Percentiles rank a stretch among this genome's conserved stretches.
Conservation (phyloP, 2,888 invertebrate species). For the Oscheius sp. region DNA sequence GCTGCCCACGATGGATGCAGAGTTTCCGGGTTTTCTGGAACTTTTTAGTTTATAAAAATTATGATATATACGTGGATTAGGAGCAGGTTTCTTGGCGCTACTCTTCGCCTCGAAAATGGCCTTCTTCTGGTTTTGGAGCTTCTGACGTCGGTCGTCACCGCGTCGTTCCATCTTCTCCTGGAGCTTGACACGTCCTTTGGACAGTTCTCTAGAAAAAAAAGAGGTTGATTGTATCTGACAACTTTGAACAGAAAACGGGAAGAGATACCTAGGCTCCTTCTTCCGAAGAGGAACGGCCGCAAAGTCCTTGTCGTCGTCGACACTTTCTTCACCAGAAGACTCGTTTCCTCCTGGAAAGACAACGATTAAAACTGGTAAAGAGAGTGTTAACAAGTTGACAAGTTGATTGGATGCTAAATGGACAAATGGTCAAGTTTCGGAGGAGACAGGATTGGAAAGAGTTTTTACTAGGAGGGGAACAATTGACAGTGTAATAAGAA, state of each 20-base stretch:
- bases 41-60: background rate
- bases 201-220: background rate
- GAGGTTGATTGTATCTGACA: too few species aligned
- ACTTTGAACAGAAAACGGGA: too few species aligned
- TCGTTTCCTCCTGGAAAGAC: background rate
- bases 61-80: slow-evolving; percentile 7
- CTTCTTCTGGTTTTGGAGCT: slow-evolving; percentile 1
- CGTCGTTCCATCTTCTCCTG: slow-evolving; percentile 5
- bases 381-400: too few species aligned
- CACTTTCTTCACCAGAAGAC: slow-evolving; percentile 13
- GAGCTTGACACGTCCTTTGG: background rate
- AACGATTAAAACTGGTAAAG: too few species aligned
- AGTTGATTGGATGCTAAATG: too few species aligned
- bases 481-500: too few species aligned
- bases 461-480: too few species aligned
- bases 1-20: slow-evolving; percentile 32
- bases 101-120: background rate
- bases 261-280: background rate
- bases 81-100: slow-evolving; percentile 4
- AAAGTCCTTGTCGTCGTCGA: slow-evolving; percentile 7
- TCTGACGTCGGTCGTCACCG: background rate
- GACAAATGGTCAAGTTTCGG: too few species aligned
- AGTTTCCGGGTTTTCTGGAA: slow-evolving; percentile 11
- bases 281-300: background rate
- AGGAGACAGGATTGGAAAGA: too few species aligned